Percentiles rank a stretch among this genome's conserved stretches.
These are phyloP conservation scores for Tiphia femorata DNA, from an alignment of 2,888 invertebrate species.

Conservation along the genomic window DNA sequence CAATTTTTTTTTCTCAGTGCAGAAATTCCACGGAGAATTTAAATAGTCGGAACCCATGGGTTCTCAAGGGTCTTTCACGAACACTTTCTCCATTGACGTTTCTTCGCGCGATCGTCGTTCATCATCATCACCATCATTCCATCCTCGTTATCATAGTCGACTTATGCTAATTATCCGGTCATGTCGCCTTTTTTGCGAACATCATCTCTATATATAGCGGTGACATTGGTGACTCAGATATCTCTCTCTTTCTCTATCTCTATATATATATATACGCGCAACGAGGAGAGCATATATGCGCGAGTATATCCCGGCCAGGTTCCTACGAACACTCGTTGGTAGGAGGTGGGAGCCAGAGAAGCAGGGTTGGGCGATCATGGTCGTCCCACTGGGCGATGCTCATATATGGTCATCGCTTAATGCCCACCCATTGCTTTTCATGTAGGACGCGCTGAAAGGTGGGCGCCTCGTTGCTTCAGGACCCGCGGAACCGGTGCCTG, in stretches of 20 bases:
- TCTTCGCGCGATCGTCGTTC: no score
- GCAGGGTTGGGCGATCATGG: slow-evolving; percentile 52
- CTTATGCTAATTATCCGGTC: slow-evolving; percentile 52
- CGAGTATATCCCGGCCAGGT: slow-evolving; percentile 36
- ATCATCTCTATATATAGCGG: slow-evolving; percentile 65
- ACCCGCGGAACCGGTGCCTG: no score
- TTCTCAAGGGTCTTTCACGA: no score
- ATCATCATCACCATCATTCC: no score
- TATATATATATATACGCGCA: slow-evolving; percentile 26
- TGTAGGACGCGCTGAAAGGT: slow-evolving; percentile 40
- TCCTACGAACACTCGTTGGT: no score
- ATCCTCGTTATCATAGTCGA: no score
- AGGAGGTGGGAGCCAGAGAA: slow-evolving; percentile 25
- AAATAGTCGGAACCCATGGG: no score
- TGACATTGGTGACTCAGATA: slow-evolving; percentile 66
- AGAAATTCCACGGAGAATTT: no score
- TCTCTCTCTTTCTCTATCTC: slow-evolving; percentile 29
- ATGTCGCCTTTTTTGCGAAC: slow-evolving; percentile 46
- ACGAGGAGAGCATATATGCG: slow-evolving; percentile 27
- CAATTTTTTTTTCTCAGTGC: no score
- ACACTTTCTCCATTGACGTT: no score
- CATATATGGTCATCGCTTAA: slow-evolving; percentile 64
- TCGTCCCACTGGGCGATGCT: slow-evolving; percentile 58
- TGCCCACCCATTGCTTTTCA: slow-evolving; percentile 47
- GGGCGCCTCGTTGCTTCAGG: slow-evolving; percentile 6